Evolutionary conservation across 2,113 vertebrate genomes (phyloP).

Genomic region (Dromiciops gliroides): DNA sequence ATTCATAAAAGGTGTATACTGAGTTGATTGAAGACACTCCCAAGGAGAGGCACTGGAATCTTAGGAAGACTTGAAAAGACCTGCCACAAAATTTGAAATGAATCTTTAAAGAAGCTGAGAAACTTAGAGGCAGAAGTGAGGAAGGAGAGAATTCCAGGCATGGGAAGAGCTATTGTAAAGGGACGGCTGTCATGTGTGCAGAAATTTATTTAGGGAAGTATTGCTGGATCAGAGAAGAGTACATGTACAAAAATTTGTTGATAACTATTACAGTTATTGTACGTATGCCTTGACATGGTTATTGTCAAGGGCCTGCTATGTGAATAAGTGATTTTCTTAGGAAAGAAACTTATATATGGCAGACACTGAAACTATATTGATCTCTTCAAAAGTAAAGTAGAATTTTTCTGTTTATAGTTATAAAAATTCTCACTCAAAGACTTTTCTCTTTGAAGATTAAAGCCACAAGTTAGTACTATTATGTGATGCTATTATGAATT

Average conservation of each 20-base stretch:
- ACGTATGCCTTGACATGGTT: no score
- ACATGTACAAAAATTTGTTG: no score
- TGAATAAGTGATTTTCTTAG: neutral
- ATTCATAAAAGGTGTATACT: neutral
- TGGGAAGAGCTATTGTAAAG: no score
- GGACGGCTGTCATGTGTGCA: no score
- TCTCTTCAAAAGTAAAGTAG: neutral
- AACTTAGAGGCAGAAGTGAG: neutral
- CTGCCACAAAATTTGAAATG: neutral
- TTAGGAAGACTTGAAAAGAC: neutral
- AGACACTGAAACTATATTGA: neutral
- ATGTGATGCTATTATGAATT: neutral
- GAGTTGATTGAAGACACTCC: neutral
- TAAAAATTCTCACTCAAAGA: neutral
- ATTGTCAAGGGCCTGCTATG: neutral
- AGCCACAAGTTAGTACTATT: neutral
- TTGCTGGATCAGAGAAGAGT: no score
- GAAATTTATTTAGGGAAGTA: no score
- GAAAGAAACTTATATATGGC: neutral
- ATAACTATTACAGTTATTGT: no score
- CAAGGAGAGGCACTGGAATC: neutral
- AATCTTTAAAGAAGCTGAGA: neutral
- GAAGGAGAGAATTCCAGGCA: neutral
- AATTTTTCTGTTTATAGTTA: neutral
- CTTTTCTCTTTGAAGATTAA: neutral